These are phyloP conservation scores for Tadarida brasiliensis DNA, from an alignment of 2,797 vertebrate genomes.

Conservation along the genomic window DNA sequence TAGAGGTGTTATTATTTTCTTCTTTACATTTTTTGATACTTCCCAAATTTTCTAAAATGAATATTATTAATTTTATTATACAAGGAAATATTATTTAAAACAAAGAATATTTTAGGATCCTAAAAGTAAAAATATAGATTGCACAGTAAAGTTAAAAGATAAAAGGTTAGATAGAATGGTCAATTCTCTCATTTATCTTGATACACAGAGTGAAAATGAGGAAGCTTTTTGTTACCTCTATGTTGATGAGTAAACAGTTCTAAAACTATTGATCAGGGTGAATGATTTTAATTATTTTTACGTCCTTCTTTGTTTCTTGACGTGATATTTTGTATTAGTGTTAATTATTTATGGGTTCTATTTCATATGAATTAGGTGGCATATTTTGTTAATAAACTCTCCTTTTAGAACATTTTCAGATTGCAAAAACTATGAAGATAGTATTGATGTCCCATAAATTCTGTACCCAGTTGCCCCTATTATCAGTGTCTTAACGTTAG, in stretches of 20 bases:
- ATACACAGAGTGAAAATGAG: not conserved
- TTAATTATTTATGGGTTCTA: not conserved
- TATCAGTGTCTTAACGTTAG: not conserved
- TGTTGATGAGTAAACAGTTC: not conserved
- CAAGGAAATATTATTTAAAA: not conserved
- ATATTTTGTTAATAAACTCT: not conserved
- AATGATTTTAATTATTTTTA: constrained; percentile 56
- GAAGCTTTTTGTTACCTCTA: constrained; percentile 12
- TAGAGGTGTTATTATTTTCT: not conserved
- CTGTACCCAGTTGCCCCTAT: not conserved
- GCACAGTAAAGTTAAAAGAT: constrained; percentile 33
- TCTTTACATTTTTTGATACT: not conserved
- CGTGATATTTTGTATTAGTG: not conserved
- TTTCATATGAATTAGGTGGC: not conserved
- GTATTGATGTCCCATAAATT: not conserved
- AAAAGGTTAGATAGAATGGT: not conserved
- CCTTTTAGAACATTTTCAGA: constrained; percentile 36
- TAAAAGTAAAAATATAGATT: constrained; percentile 20
- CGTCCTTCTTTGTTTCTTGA: not conserved
- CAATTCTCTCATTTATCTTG: constrained; percentile 14
- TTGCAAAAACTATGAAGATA: not conserved
- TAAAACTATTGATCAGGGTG: not conserved
- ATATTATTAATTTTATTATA: not conserved
- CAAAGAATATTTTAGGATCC: not conserved
- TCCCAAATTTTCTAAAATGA: not conserved